Evolutionary conservation across 2,797 vertebrate genomes (phyloP), one percentile per base, ranked within the genome.

Genomic region (Salmo trutta): DNA sequence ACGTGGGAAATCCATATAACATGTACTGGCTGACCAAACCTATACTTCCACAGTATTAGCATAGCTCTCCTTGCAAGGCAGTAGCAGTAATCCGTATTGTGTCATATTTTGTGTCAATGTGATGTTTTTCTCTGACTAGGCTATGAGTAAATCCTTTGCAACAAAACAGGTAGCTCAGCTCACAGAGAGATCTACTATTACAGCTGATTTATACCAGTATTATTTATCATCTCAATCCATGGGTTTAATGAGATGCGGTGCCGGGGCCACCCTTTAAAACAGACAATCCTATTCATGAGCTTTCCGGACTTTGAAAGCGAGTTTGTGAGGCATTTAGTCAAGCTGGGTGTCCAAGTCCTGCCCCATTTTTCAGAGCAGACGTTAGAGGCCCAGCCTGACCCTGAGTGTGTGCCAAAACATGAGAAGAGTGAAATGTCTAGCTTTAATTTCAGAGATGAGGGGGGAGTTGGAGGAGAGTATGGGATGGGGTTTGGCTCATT

Each of bases 401-500:
- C 64, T 59, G 51, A 27, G 17, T 1, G 4, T 36, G 64, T 76
- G 56, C 72, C 72, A 75, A 51, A 78, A 59, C 56, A 78, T 75
- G 68, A 64, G 51, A 74, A 75, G 70, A 79, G 24, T 14, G 29
- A 67, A 71, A 66, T 5, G 16, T 64, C 16, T 56, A 36, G 71
- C 31, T 79, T 24, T 65, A 7, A 31, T 78, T 74, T 78, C 10
- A 17, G 68, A 36, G 36, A 7, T 47, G 54, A 53, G 54, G 52
- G 53, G 52, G 16, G 17, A 21, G 5, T 67, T 31, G 66, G 31
- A 67, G 16, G 65, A 33, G 66, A 16, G 27, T 29, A 29, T 33
- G 65, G 59, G 59, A 15, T 16, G 31, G 17, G 76, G 72, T 84
- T 84, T 83, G 77, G 71, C 74, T 73, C 19, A 2, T 54, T 47